Evolutionary conservation across 2,113 vertebrate species (phyloP).

Genomic region (Psittacula cyanocephala): DNA sequence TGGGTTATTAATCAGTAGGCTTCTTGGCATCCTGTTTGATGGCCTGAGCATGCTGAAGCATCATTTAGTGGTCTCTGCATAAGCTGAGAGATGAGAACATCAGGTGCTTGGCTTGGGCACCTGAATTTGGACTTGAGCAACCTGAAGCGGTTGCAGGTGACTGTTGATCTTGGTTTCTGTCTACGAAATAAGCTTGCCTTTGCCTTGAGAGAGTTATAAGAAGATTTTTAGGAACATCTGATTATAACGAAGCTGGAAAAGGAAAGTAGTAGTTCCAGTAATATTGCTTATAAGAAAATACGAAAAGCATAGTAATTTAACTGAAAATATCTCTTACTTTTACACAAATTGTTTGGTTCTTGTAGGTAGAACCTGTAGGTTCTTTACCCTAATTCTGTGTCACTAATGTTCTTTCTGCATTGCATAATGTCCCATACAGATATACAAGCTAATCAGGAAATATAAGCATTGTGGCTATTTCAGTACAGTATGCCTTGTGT

Average conservation of each 20-base stretch:
- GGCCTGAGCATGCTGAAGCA: background rate
- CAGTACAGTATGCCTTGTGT: accelerated
- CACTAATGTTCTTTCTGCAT: background rate
- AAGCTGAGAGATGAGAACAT: background rate
- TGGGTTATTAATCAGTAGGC: background rate
- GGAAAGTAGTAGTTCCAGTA: background rate
- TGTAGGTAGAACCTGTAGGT: background rate
- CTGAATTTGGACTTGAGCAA: background rate
- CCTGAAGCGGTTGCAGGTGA: background rate
- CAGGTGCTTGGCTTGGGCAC: background rate
- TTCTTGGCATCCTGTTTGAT: background rate
- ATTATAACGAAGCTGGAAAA: background rate
- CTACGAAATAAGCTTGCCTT: background rate
- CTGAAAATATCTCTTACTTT: background rate
- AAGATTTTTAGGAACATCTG: background rate
- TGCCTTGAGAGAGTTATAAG: background rate
- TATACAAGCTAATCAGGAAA: background rate
- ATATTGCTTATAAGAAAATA: background rate
- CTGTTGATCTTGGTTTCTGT: background rate
- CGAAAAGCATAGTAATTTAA: background rate
- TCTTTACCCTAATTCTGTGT: background rate
- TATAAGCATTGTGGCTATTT: background rate
- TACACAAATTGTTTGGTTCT: background rate
- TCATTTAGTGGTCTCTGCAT: background rate
- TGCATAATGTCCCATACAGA: background rate